Conservation (phyloP, 2,113 vertebrate genomes). For the Rhizomys pruinosus region DNA sequence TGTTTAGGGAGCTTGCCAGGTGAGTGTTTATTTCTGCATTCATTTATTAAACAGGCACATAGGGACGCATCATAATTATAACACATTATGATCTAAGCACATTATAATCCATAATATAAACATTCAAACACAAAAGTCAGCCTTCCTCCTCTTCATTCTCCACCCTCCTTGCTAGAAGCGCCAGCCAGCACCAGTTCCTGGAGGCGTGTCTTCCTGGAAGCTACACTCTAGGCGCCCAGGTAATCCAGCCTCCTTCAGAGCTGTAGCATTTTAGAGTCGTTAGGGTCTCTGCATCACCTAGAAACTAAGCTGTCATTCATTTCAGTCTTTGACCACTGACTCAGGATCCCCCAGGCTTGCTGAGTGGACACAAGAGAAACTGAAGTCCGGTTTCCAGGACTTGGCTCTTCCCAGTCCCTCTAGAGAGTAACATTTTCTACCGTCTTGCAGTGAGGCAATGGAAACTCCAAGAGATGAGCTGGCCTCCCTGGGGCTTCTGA, state of each 20-base stretch:
- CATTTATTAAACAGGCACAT: background rate
- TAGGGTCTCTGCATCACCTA: background rate
- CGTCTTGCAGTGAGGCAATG: background rate
- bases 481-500: background rate
- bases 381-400: fast-evolving
- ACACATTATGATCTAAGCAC: background rate
- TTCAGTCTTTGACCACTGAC: background rate
- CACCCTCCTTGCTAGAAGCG: background rate
- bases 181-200: background rate
- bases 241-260: background rate
- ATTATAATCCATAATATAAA: background rate
- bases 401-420: background rate
- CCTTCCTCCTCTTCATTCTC: background rate
- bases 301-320: background rate
- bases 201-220: background rate
- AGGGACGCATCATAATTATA: constrained; percentile 1
- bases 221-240: background rate
- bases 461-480: background rate
- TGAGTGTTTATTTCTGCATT: background rate
- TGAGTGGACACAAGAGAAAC: background rate
- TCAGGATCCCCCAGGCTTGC: background rate
- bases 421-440: background rate
- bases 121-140: constrained; percentile 35
- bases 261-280: background rate
- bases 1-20: background rate